Conservation (phyloP, 30 jellyfish, hydroid and myxozoan genomes). For the Sanderia malayensis region DNA sequence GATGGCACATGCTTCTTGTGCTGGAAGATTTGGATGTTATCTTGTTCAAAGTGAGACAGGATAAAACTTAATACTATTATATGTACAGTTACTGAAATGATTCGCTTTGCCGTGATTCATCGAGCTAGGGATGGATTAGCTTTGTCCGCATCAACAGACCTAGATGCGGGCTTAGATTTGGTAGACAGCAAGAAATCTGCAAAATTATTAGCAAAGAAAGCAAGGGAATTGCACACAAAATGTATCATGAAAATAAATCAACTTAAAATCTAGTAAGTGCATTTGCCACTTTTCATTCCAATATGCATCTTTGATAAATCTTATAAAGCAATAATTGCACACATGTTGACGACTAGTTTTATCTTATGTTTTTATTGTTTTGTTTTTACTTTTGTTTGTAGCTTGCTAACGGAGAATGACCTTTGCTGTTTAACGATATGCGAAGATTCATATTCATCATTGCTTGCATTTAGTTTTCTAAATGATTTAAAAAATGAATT, state of each 20-base stretch:
- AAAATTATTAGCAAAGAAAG: constrained; percentile 66
- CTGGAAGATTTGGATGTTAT: no score
- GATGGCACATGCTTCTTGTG: no score
- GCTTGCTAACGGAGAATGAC: constrained; percentile 82
- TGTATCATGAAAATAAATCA: constrained; percentile 79
- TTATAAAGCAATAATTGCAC: no score
- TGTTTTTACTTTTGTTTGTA: constrained; percentile 14
- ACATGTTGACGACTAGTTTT: no score
- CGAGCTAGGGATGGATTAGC: constrained; percentile 96
- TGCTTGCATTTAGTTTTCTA: constrained; percentile 87
- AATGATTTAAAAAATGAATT: constrained; percentile 82
- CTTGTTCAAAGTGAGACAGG: no score
- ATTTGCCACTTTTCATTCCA: no score
- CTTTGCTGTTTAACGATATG: constrained; percentile 84
- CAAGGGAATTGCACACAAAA: constrained; percentile 84
- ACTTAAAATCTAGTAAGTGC: constrained; percentile 81
- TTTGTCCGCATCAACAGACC: constrained; percentile 92
- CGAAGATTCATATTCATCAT: constrained; percentile 72
- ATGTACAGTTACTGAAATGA: no score
- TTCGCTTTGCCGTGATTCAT: constrained; percentile 83
- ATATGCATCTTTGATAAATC: no score
- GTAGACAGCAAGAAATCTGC: constrained; percentile 81
- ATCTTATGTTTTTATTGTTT: no score
- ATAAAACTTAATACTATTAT: background rate
- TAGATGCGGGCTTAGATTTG: constrained; percentile 87